Evolutionary conservation across 2,888 invertebrate species (phyloP), one percentile per base, ranked within the genome.

Genomic region (Seladonia tumulorum): DNA sequence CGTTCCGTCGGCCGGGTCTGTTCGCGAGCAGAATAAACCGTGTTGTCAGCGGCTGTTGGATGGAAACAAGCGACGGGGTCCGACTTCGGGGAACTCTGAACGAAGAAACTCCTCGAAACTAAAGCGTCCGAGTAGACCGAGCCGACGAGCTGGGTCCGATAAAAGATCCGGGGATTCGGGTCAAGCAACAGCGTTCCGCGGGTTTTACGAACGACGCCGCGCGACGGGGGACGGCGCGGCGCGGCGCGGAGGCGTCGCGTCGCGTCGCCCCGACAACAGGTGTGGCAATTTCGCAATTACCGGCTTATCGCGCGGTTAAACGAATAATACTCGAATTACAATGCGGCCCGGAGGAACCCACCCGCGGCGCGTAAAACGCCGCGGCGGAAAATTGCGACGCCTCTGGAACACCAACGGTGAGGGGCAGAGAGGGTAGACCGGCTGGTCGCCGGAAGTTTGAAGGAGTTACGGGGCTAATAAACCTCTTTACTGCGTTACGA

Each of bases 381-480:
- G 35, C 42, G 29, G 1, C 39, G 75, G 63, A 18, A 76, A 75
- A 57, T 79, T 60, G 25, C 39, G 39, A 2, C 16, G 25, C 16
- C 39, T 7, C 22, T n/a, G 39, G 29, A 0, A 0, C 68, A 5
- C 1, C 68, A 3, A 3, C 35, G 35, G 70, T 45, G 71, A 76
- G 80, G 57, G 68, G 22, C 79, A 5, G 25, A 63, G 63, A 70
- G 39, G 57, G 5, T n/a, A 70, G 7, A 82, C 60, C 39, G 57
- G 70, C 57, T 47, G 63, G 25, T 42, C 57, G 74, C 45, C 74
- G 71, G 78, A 83, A 81, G 66, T 88, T 76, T 35, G 63, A 79
- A 77, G 81, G 47, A 79, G 76, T 85, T 81, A 84, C 87, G 81
- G 71, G 79, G 73, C 81, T 87, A 88, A 88, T 90, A 89, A 90